Evolutionary conservation across 2,113 vertebrate species (phyloP).

Genomic region (Pelecanoides urinatrix): DNA sequence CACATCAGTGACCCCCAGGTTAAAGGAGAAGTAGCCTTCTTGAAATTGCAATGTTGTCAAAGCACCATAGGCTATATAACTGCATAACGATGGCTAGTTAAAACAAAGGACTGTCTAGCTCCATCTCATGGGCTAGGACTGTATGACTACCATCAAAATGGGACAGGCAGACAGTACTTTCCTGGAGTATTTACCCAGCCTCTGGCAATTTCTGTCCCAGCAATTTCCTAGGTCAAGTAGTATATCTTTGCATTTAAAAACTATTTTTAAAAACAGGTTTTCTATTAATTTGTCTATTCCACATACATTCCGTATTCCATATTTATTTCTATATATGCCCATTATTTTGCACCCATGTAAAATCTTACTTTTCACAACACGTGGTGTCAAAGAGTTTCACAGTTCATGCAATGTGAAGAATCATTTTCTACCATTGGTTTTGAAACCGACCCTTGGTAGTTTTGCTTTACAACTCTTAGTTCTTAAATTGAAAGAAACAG

Average conservation of each 20-base stretch:
- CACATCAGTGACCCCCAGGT: not conserved
- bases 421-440: not conserved
- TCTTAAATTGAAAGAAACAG: not conserved
- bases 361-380: not conserved
- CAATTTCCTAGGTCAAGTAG: not conserved
- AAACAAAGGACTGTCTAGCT: not conserved
- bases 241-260: not conserved
- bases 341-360: not conserved
- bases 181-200: not conserved
- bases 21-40: not conserved
- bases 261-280: not conserved
- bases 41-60: not conserved
- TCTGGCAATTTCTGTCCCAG: not conserved
- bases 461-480: not conserved
- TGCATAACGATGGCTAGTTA: fast-evolving
- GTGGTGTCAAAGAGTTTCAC: not conserved
- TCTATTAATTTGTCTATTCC: not conserved
- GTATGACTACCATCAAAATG: not conserved
- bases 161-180: not conserved
- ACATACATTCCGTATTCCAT: not conserved
- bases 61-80: not conserved
- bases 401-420: not conserved
- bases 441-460: not conserved
- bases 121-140: not conserved
- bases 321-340: not conserved